Base-by-base conservation (phyloP, 2,797 vertebrate genomes). In the Phylloscopus collybita region DNA sequence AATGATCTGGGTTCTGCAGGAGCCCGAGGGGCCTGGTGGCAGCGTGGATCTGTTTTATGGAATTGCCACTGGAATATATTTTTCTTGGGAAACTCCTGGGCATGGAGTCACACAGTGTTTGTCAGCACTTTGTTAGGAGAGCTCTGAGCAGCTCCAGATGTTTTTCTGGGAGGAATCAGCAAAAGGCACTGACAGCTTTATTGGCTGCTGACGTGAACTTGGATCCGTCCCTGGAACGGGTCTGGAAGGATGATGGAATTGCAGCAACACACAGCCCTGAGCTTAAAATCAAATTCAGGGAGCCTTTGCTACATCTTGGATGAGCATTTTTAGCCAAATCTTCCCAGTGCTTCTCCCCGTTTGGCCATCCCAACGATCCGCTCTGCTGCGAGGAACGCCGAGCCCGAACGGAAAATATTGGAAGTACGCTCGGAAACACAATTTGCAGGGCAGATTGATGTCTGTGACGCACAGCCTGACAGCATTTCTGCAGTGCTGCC, bases 151-250 rank as follows among this genome's bases (percentile, higher is more conserved):
- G 65, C 70, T 79, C 76, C 93, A 97, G 96, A 88, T 96, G 91
- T 94, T 97, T 91, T 91, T 80, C 70, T 83, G 92, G 64, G 95
- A 95, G 92, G 82, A 94, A 80, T 76, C 47, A 10, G 83, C 51
- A 90, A 70, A 96, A 88, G 59, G 38, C 71, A 32, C 66, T 69
- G 91, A 97, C 47, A 95, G 36, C 93, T 95, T 96, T 34, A 94
- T 69, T 92, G 88, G 42, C 57, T 74, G 45, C 61, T 92, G 95
- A 92, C 5, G 27, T 51, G 80, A 85, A n/a, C 36, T 85, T 76
- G 70, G 82, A 92, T 88, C 56, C 56, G 7, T 57, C 64, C 75
- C 81, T 76, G 70, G 81, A 36, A 17, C 16, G 53, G 64, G 13
- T 70, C 83, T 91, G 53, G 56, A 57, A 65, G 69, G 88, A 83